phyloP scores from a whole-genome alignment of 2,888 invertebrate genomes.

The Tupiocoris notatus region DNA sequence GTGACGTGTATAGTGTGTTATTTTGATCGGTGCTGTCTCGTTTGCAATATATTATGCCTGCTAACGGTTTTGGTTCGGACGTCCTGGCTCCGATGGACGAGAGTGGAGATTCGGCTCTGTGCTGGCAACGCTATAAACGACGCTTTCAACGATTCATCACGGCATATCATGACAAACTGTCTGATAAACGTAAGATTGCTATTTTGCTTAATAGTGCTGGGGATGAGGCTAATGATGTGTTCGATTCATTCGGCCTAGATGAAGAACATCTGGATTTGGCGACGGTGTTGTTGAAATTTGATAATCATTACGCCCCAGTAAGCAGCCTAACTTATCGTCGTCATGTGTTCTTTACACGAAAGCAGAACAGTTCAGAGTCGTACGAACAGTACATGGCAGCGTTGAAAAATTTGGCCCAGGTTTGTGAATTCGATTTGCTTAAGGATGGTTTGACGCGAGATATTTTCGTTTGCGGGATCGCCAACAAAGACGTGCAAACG shows the following conservation, averaged over 20 bases:
- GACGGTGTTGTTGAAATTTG: background rate
- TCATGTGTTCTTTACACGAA: background rate
- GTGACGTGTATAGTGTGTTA: too few relatives aligned
- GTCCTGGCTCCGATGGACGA: too few relatives aligned
- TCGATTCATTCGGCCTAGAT: background rate
- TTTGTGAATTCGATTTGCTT: background rate
- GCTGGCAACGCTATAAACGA: too few relatives aligned
- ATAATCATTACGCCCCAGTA: background rate
- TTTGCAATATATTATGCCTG: too few relatives aligned
- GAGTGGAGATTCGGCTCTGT: too few relatives aligned
- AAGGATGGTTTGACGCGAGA: background rate
- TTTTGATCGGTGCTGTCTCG: too few relatives aligned
- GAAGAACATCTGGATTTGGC: background rate
- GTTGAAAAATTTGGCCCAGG: background rate
- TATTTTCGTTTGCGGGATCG: background rate
- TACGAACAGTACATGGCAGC: background rate
- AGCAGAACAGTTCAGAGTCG: background rate
- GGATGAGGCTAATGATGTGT: background rate
- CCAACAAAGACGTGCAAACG: too few relatives aligned
- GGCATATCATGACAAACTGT: background rate
- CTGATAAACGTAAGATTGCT: background rate
- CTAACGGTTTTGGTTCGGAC: too few relatives aligned
- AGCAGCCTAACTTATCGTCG: background rate
- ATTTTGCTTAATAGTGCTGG: slow-evolving; percentile 1
- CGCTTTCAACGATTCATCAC: background rate